Conservation (phyloP, 2,797 vertebrate species). For the Microctenopoma steveboyesi region DNA sequence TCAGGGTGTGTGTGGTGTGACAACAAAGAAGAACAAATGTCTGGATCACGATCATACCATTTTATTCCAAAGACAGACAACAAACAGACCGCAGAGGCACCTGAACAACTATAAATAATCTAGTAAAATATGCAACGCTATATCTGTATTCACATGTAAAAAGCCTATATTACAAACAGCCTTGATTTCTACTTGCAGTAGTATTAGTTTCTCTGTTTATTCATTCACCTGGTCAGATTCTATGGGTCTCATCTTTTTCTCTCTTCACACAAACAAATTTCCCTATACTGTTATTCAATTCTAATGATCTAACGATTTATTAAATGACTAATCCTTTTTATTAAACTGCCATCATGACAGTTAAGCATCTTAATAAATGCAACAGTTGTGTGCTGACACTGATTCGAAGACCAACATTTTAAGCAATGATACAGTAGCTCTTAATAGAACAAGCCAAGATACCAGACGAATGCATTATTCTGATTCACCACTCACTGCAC, state of each 20-base stretch:
- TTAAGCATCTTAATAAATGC: too few species aligned
- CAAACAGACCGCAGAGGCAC: conserved; percentile 35
- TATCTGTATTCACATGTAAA: conserved; percentile 8
- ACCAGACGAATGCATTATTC: neutral
- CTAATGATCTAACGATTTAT: neutral
- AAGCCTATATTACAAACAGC: conserved; percentile 1
- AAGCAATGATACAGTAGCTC: neutral
- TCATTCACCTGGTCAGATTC: neutral
- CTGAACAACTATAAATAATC: conserved; percentile 26
- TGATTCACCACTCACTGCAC: neutral
- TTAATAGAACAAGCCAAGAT: neutral
- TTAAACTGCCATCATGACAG: too few species aligned
- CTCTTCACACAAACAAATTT: too few species aligned
- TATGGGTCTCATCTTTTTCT: too few species aligned
- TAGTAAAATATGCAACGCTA: conserved; percentile 10
- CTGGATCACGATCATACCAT: conserved; percentile 14
- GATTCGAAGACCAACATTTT: neutral
- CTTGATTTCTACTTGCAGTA: neutral
- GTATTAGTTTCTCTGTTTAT: conserved; percentile 2
- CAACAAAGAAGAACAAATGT: neutral
- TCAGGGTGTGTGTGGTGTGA: neutral
- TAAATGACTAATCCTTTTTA: neutral
- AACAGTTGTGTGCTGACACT: neutral
- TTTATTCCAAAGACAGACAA: conserved; percentile 56
- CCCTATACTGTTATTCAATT: too few species aligned